A percentile compares a stretch with the other conserved stretches of the same genome.
phyloP scores from a whole-genome alignment of 1,140 invertebrate genomes.

The Drosophila pseudoobscura region DNA sequence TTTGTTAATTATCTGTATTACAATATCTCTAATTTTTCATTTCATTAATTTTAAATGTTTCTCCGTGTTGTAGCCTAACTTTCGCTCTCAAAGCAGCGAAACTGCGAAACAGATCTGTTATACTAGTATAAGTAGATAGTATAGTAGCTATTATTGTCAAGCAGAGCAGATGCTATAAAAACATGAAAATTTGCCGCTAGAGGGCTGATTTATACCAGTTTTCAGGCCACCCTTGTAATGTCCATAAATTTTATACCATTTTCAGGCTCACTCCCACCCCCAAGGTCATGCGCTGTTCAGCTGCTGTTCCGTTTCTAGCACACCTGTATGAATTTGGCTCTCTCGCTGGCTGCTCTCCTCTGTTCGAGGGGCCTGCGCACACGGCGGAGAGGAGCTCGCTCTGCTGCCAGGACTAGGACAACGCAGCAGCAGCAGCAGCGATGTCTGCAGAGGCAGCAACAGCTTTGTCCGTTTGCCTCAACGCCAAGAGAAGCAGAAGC shows the following conservation, averaged over 20 bases:
- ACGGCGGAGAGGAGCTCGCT: conserved; percentile 1
- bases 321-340: conserved; percentile 63
- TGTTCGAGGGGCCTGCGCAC: conserved; percentile 37
- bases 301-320: conserved; percentile 17
- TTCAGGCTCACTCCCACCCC: background rate
- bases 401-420: conserved; percentile 68
- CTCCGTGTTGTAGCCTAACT: no score
- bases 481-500: background rate
- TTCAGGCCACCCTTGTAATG: no score
- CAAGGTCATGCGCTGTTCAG: conserved; percentile 23
- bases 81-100: no score
- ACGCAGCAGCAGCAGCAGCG: conserved; percentile 36
- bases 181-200: conserved; percentile 1
- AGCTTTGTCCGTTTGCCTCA: conserved; percentile 37
- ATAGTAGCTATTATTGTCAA: no score
- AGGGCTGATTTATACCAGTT: conserved; percentile 30
- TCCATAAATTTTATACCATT: conserved; percentile 13
- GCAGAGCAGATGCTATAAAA: background rate
- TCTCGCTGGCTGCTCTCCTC: background rate
- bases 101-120: no score
- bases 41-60: no score
- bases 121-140: no score
- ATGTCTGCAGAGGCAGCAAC: conserved; percentile 39
- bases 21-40: no score
- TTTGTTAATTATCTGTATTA: no score